Conservation (phyloP, 2,888 invertebrate species). For the Helobdella robusta region DNA sequence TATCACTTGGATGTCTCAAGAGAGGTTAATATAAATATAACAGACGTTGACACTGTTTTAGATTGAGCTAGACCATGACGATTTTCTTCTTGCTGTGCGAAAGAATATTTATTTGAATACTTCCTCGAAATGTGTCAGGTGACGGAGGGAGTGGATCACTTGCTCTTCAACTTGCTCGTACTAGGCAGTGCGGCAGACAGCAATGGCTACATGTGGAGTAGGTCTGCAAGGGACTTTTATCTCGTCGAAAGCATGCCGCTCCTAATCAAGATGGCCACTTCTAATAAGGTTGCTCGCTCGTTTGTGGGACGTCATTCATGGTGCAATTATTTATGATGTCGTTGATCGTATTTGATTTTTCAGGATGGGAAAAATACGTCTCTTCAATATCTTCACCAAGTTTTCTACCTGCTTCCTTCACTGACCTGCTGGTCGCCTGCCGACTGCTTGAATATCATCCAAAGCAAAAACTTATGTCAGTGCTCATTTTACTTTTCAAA, state of each 20-base stretch:
- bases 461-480: no score
- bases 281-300: neutral
- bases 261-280: neutral
- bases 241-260: conserved; percentile 42
- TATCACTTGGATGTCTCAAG: conserved; percentile 40
- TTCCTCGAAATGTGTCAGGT: no score
- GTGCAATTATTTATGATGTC: neutral
- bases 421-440: conserved; percentile 39
- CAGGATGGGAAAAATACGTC: no score
- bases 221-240: conserved; percentile 38
- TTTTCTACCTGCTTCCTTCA: conserved; percentile 37
- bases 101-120: no score
- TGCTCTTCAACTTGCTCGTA: conserved; percentile 40
- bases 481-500: no score
- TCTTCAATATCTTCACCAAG: conserved; percentile 25
- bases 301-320: neutral
- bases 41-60: neutral
- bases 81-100: no score
- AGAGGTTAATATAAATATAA: conserved; percentile 33
- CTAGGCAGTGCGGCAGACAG: conserved; percentile 39
- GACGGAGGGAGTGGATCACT: conserved; percentile 39
- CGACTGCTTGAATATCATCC: conserved; percentile 23
- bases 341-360: neutral
- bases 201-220: conserved; percentile 41
- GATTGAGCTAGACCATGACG: neutral